These are phyloP conservation scores for Eulemur macaco DNA, from an alignment of 2,113 vertebrate species.

Conservation along the genomic window DNA sequence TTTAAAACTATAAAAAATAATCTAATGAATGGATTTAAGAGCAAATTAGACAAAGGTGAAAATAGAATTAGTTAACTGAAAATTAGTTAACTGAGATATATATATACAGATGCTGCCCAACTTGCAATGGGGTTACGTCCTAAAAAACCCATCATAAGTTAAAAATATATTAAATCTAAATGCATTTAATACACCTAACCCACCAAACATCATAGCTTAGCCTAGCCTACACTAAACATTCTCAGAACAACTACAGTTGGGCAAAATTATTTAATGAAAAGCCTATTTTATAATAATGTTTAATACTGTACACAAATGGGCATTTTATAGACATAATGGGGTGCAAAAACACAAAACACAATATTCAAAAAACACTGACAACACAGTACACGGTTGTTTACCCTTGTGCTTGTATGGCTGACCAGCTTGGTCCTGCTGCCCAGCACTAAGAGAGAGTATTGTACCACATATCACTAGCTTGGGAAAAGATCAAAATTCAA, in stretches of 20 bases:
- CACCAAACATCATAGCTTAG: background rate
- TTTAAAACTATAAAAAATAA: background rate
- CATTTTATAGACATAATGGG: background rate
- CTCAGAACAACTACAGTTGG: background rate
- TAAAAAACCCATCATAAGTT: background rate
- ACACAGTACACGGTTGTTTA: background rate
- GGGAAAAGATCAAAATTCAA: too few relatives aligned
- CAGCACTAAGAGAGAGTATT: background rate
- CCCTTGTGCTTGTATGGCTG: background rate
- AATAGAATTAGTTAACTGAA: background rate
- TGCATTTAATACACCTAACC: background rate
- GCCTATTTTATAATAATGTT: background rate
- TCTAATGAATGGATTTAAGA: background rate
- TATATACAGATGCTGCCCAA: background rate
- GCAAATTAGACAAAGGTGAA: background rate
- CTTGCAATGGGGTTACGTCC: background rate
- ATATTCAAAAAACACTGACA: background rate
- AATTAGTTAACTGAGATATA: background rate
- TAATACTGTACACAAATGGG: background rate
- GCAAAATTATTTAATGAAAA: background rate
- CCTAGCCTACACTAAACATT: background rate
- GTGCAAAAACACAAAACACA: background rate
- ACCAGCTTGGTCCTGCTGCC: background rate
- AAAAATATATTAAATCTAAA: background rate
- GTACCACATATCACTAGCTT: background rate